Evolutionary conservation across 2,888 invertebrate genomes (phyloP).

Genomic region (Plagodis pulveraria): DNA sequence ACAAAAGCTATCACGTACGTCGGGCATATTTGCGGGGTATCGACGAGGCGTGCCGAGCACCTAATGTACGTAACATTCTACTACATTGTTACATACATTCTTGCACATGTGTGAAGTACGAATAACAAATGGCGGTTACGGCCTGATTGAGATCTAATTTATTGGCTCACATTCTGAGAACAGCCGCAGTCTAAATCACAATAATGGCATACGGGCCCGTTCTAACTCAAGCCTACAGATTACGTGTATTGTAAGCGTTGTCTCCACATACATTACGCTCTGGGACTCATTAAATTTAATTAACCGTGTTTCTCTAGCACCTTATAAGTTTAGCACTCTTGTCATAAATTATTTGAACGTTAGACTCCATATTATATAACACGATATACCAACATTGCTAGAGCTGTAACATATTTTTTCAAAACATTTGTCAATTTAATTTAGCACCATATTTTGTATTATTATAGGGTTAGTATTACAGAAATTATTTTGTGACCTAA

Average conservation of each 20-base stretch:
- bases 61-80: slow-evolving; percentile 1
- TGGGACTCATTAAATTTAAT: slow-evolving; percentile 49
- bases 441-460: no score
- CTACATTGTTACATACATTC: slow-evolving; percentile 14
- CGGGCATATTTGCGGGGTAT: slow-evolving; percentile 10
- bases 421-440: neutral
- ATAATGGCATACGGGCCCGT: slow-evolving; percentile 71
- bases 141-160: slow-evolving; percentile 82
- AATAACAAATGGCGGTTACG: slow-evolving; percentile 75
- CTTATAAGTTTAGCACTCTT: slow-evolving; percentile 13
- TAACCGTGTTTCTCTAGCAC: slow-evolving; percentile 31
- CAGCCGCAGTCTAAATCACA: slow-evolving; percentile 75
- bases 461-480: no score
- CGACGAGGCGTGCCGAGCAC: slow-evolving; percentile 6
- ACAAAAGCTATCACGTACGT: neutral
- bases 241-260: slow-evolving; percentile 59
- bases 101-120: slow-evolving; percentile 53
- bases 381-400: neutral
- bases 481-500: no score
- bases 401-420: neutral
- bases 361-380: neutral
- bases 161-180: slow-evolving; percentile 75
- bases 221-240: slow-evolving; percentile 62
- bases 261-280: slow-evolving; percentile 49
- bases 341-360: slow-evolving; percentile 3